Evolutionary conservation across 1,140 invertebrate species (phyloP).

Genomic region (Drosophila kepulauana): DNA sequence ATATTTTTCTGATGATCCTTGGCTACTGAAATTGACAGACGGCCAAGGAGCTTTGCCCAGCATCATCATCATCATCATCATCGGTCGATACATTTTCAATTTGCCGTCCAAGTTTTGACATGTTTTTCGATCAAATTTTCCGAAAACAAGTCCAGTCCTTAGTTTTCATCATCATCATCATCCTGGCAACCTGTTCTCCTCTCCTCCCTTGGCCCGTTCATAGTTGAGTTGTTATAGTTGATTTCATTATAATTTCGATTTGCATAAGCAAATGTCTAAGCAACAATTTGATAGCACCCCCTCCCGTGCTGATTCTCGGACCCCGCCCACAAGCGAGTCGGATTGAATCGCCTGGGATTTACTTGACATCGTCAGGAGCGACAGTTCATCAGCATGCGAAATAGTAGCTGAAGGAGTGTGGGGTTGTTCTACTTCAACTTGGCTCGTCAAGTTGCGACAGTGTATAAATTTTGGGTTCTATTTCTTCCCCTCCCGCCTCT

Average conservation of each 20-base stretch:
- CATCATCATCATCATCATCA: background rate
- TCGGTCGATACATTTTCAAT: conserved; percentile 34
- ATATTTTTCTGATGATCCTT: conserved; percentile 12
- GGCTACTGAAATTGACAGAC: conserved; percentile 17
- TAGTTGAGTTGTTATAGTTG: conserved; percentile 62
- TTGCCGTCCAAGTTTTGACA: conserved; percentile 16
- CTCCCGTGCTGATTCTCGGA: background rate
- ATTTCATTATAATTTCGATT: conserved; percentile 84
- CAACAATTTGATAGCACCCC: conserved; percentile 59
- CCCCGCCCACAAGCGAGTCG: conserved; percentile 12
- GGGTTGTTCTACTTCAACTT: background rate
- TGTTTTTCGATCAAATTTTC: conserved; percentile 13
- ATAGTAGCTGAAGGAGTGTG: conserved; percentile 3
- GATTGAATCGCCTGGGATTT: conserved; percentile 60
- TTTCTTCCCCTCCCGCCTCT: background rate
- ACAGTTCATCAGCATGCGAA: conserved; percentile 50
- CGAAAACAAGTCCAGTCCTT: background rate
- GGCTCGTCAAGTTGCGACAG: conserved; percentile 36
- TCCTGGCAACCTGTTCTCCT: background rate
- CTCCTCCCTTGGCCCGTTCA: background rate
- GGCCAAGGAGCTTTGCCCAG: background rate
- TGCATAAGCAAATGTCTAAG: conserved; percentile 77
- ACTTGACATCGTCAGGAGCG: conserved; percentile 44
- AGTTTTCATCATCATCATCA: conserved; percentile 1
- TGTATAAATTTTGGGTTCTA: conserved; percentile 74